Conservation (phyloP, 2,888 invertebrate genomes). For the Cinara cedri region DNA sequence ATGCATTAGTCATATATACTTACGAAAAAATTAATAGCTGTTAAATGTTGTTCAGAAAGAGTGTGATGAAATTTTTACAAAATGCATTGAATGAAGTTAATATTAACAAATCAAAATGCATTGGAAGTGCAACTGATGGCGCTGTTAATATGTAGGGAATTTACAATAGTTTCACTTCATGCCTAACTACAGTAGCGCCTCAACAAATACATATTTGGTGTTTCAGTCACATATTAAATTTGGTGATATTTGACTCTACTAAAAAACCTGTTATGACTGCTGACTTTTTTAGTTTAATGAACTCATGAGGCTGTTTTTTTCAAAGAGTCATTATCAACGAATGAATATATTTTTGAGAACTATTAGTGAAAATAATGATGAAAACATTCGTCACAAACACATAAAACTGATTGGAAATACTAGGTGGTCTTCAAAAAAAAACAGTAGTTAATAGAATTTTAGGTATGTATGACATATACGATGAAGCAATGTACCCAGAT, state of each 20-base stretch:
- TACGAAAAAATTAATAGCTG: slow-evolving; percentile 21
- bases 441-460: slow-evolving; percentile 18
- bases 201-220: slow-evolving; percentile 58
- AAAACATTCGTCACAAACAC: slow-evolving; percentile 17
- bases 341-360: neutral
- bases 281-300: slow-evolving; percentile 49
- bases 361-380: slow-evolving; percentile 10
- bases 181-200: slow-evolving; percentile 45
- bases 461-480: neutral
- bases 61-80: slow-evolving; percentile 19
- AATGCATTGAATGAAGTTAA: slow-evolving; percentile 5
- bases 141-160: neutral
- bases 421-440: slow-evolving; percentile 12
- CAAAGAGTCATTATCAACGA: slow-evolving; percentile 50
- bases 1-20: no score
- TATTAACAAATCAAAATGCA: slow-evolving; percentile 12
- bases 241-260: slow-evolving; percentile 58
- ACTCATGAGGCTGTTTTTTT: neutral
- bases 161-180: slow-evolving; percentile 58
- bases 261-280: slow-evolving; percentile 24
- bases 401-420: slow-evolving; percentile 5
- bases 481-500: slow-evolving; percentile 19
- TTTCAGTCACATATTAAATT: slow-evolving; percentile 58
- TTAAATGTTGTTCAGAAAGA: slow-evolving; percentile 11
- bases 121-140: slow-evolving; percentile 18